phyloP scores from a whole-genome alignment of 1,140 invertebrate species.

The Drosophila teissieri region DNA sequence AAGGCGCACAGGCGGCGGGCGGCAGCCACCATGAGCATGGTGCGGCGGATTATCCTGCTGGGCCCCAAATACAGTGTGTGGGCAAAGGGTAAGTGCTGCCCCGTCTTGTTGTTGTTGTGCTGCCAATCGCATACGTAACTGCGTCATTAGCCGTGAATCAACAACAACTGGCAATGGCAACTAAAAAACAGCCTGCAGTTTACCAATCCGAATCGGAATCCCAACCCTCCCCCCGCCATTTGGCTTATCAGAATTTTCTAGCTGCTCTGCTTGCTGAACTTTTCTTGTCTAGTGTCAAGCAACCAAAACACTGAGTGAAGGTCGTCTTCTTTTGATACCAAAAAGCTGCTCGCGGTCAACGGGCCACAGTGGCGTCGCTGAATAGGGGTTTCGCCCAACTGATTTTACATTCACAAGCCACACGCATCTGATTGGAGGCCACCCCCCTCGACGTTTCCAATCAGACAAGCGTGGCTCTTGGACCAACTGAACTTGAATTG shows the following conservation, averaged over 20 bases:
- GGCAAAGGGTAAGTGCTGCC: slow-evolving; percentile 72
- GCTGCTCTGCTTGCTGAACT: slow-evolving; percentile 2
- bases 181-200: slow-evolving; percentile 12
- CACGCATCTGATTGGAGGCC: slow-evolving; percentile 14
- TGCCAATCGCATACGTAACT: slow-evolving; percentile 77
- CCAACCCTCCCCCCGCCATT: slow-evolving; percentile 3
- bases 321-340: slow-evolving; percentile 63
- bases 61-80: slow-evolving; percentile 75
- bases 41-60: slow-evolving; percentile 74
- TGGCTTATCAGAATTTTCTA: slow-evolving; percentile 57
- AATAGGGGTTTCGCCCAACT: slow-evolving; percentile 2
- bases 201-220: neutral
- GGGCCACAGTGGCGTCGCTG: slow-evolving; percentile 21
- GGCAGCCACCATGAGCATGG: slow-evolving; percentile 77
- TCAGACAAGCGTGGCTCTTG: slow-evolving; percentile 18
- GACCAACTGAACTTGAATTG: slow-evolving; percentile 72
- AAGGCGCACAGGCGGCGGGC: neutral
- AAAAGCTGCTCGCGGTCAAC: slow-evolving; percentile 52
- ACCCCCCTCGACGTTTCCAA: slow-evolving; percentile 10
- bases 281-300: slow-evolving; percentile 27
- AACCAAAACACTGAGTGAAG: slow-evolving; percentile 46
- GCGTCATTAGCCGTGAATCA: slow-evolving; percentile 64
- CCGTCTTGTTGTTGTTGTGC: slow-evolving; percentile 38
- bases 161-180: slow-evolving; percentile 25
- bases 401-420: slow-evolving; percentile 7